Conservation (phyloP, 2,888 invertebrate genomes). For the Ormyrus nitidulus region DNA sequence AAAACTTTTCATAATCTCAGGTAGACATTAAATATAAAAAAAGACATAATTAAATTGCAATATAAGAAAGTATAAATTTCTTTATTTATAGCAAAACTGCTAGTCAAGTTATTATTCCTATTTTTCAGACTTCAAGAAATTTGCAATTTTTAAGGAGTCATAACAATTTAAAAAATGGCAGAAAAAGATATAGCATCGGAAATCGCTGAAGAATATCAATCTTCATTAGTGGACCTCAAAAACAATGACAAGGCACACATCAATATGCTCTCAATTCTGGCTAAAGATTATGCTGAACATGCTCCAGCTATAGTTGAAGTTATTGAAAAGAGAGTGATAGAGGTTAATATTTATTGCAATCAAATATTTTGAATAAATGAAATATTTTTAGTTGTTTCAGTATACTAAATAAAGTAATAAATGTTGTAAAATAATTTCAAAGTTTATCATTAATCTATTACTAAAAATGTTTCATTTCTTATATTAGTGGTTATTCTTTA, state of each 20-base stretch:
- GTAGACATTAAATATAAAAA: not conserved
- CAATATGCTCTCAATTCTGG: slow-evolving; percentile 98
- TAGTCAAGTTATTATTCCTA: not conserved
- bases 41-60: not conserved
- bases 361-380: not conserved
- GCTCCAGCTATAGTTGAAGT: slow-evolving; percentile 94
- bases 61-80: too few relatives aligned
- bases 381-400: not conserved
- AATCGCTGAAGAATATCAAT: slow-evolving; percentile 91
- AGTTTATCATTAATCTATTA: slow-evolving; percentile 37
- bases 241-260: slow-evolving; percentile 98
- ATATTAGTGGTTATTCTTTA: slow-evolving; percentile 1
- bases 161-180: not conserved
- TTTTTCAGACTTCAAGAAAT: slow-evolving; percentile 42
- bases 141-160: not conserved
- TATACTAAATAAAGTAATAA: not conserved
- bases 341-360: slow-evolving; percentile 81
- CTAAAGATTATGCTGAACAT: slow-evolving; percentile 95
- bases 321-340: slow-evolving; percentile 95
- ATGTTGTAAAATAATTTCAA: slow-evolving; percentile 1
- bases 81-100: too few relatives aligned
- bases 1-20: not conserved
- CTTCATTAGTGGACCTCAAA: slow-evolving; percentile 92
- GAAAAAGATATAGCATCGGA: slow-evolving; percentile 73
- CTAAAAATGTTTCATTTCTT: slow-evolving; percentile 23